Evolutionary conservation across 2,113 vertebrate species (phyloP).

Genomic region (Danionella cerebrum): DNA sequence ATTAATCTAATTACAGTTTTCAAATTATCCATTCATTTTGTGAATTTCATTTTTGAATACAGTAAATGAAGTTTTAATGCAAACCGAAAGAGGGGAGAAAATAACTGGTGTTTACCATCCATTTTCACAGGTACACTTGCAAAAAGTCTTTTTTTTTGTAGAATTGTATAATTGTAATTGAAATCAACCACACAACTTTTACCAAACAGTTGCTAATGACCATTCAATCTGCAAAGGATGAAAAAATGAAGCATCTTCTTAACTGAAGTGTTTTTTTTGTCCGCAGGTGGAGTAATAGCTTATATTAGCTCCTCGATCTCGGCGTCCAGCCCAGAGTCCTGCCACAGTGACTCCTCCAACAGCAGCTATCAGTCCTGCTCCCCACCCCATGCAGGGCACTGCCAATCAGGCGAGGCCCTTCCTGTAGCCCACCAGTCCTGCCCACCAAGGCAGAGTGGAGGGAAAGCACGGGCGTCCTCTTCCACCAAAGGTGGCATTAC

Average conservation of each 20-base stretch:
- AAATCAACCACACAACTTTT: no score
- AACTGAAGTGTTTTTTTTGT: not conserved
- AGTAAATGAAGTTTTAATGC: no score
- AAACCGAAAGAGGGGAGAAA: no score
- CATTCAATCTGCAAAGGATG: no score
- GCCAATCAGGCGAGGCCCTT: constrained; percentile 17
- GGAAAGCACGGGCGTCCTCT: constrained; percentile 65
- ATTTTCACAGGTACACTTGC: no score
- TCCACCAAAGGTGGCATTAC: constrained; percentile 76
- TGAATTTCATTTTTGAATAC: no score
- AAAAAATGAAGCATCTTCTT: no score
- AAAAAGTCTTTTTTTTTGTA: no score
- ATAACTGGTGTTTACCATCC: no score
- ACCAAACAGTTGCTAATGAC: no score
- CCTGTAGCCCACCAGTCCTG: constrained; percentile 38
- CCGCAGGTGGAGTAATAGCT: constrained; percentile 85
- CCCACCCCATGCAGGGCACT: constrained; percentile 60
- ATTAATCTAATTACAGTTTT: not conserved
- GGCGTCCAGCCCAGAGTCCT: constrained; percentile 86
- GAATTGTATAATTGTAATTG: no score
- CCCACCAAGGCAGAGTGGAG: constrained; percentile 58
- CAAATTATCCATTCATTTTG: no score
- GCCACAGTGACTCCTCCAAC: constrained; percentile 89
- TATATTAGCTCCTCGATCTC: constrained; percentile 91
- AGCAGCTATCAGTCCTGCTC: constrained; percentile 85